Conservation (phyloP, 2,888 invertebrate species). For the Heliconius charithonia region DNA sequence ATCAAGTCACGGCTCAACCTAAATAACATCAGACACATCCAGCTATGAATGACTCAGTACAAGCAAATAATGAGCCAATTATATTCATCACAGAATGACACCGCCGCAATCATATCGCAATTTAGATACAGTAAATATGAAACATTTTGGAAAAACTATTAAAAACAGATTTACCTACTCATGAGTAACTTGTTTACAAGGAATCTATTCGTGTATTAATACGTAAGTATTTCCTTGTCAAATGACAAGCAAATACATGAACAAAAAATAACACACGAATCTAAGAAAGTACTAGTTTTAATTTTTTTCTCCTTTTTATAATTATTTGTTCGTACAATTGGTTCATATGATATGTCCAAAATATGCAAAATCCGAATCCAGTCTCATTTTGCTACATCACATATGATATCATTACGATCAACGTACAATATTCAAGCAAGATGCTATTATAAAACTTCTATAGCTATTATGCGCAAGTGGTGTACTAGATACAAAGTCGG, state of each 20-base stretch:
- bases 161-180: slow-evolving; percentile 75
- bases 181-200: slow-evolving; percentile 42
- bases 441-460: slow-evolving; percentile 6
- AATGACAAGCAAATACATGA: no score
- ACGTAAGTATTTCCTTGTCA: no score
- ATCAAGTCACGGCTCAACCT: slow-evolving; percentile 78
- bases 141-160: slow-evolving; percentile 69
- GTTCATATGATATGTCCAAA: no score
- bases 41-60: slow-evolving; percentile 62
- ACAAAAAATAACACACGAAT: no score
- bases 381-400: no score
- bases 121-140: slow-evolving; percentile 56
- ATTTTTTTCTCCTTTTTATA: no score
- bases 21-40: slow-evolving; percentile 70
- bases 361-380: no score
- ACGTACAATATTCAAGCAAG: neutral
- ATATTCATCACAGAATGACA: slow-evolving; percentile 69
- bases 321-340: no score
- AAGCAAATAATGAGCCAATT: slow-evolving; percentile 69
- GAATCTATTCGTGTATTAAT: neutral
- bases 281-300: no score
- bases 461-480: neutral
- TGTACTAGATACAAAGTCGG: slow-evolving; percentile 36
- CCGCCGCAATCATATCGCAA: slow-evolving; percentile 67
- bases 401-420: neutral